Evolutionary conservation across 92 coral and sea anemone genomes (phyloP).

Genomic region (Montipora capitata): DNA sequence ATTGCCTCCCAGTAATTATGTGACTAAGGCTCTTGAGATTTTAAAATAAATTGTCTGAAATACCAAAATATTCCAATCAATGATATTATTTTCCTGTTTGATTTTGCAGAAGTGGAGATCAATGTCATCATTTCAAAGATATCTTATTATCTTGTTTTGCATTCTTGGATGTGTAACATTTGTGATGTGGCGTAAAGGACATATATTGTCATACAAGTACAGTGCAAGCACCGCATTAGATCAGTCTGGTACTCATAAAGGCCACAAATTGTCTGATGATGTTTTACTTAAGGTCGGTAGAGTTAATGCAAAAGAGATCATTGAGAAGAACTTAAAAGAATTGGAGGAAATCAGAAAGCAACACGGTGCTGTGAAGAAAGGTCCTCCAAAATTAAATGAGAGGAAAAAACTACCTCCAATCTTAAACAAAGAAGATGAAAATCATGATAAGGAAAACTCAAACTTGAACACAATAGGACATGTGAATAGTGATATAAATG

Average conservation of each 20-base stretch:
- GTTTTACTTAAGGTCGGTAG: constrained; percentile 56
- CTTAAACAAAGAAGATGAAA: not conserved
- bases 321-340: constrained; percentile 71
- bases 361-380: constrained; percentile 64
- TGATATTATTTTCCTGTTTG: not conserved
- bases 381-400: constrained; percentile 78
- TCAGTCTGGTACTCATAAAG: constrained; percentile 63
- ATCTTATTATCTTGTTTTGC: constrained; percentile 62
- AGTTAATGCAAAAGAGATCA: constrained; percentile 72
- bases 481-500: constrained; percentile 16
- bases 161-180: constrained; percentile 66
- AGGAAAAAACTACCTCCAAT: constrained; percentile 26
- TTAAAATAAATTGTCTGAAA: not conserved
- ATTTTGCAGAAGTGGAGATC: constrained; percentile 94
- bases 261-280: constrained; percentile 69
- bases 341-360: constrained; percentile 73
- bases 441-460: constrained; percentile 28
- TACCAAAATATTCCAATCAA: not conserved
- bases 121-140: constrained; percentile 92
- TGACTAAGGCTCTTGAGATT: not conserved
- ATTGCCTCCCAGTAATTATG: no score
- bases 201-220: constrained; percentile 26
- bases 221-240: constrained; percentile 25
- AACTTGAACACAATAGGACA: constrained; percentile 20
- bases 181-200: constrained; percentile 69